These are phyloP conservation scores for Stenodema calcarata DNA, from an alignment of 2,888 invertebrate species.

Conservation along the genomic window DNA sequence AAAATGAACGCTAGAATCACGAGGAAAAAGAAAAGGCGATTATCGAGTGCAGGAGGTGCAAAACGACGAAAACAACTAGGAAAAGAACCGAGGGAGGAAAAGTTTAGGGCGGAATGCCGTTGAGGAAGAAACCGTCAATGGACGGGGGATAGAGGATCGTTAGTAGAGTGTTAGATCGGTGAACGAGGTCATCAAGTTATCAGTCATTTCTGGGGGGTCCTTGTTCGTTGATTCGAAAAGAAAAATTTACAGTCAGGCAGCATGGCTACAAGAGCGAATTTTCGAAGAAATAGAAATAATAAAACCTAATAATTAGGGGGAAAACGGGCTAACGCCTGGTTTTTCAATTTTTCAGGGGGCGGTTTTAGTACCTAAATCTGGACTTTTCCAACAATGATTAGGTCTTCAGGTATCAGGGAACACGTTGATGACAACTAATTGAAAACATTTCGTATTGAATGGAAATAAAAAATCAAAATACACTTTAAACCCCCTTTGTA, in stretches of 20 bases:
- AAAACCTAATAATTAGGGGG: too few species aligned
- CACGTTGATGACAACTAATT: too few species aligned
- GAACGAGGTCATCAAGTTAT: neutral
- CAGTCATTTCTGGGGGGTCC: neutral
- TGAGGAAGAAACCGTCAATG: neutral
- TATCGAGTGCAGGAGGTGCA: neutral
- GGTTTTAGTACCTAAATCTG: too few species aligned
- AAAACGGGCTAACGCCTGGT: too few species aligned
- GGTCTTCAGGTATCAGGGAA: too few species aligned
- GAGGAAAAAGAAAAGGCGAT: neutral
- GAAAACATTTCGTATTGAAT: too few species aligned
- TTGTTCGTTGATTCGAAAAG: neutral
- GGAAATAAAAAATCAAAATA: too few species aligned
- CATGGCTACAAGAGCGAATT: neutral
- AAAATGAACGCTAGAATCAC: neutral
- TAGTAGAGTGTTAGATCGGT: neutral
- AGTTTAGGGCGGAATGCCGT: neutral
- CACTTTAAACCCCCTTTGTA: too few species aligned
- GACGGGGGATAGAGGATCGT: neutral
- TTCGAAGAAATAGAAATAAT: too few species aligned
- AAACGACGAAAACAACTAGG: neutral
- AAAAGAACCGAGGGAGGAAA: neutral
- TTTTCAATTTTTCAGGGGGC: too few species aligned
- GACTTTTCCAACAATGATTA: too few species aligned
- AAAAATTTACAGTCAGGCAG: neutral